Evolutionary conservation across 2,888 invertebrate genomes (phyloP).

Genomic region (Hipparchia semele): DNA sequence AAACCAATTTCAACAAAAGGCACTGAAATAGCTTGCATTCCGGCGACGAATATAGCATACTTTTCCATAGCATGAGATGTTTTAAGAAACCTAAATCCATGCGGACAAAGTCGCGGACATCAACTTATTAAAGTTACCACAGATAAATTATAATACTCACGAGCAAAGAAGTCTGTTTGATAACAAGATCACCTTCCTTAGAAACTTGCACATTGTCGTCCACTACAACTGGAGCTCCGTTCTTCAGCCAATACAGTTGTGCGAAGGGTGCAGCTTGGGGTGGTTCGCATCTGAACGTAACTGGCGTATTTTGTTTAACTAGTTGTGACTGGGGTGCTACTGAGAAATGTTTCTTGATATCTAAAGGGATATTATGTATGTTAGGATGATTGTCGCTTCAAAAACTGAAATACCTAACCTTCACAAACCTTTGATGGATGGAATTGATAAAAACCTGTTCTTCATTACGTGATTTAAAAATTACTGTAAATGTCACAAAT

Average conservation of each 20-base stretch:
- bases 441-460: too few species aligned
- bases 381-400: too few species aligned
- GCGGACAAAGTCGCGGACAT: background rate
- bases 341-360: constrained; percentile 95
- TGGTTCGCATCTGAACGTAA: constrained; percentile 93
- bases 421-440: too few species aligned
- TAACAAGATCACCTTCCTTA: constrained; percentile 91
- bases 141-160: constrained; percentile 54
- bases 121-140: background rate
- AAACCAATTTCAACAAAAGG: too few species aligned
- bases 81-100: background rate
- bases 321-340: constrained; percentile 92
- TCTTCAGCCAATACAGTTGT: constrained; percentile 93
- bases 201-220: constrained; percentile 89
- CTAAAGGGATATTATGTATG: constrained; percentile 68
- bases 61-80: background rate
- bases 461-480: too few species aligned
- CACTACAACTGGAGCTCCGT: constrained; percentile 86
- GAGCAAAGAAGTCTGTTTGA: constrained; percentile 92
- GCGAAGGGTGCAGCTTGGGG: constrained; percentile 95
- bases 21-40: too few species aligned
- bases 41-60: too few species aligned
- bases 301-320: constrained; percentile 92
- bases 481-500: too few species aligned
- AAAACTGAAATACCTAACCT: too few species aligned